Conservation (phyloP, 1,140 invertebrate genomes). For the Phymorhynchus buccinoides region DNA sequence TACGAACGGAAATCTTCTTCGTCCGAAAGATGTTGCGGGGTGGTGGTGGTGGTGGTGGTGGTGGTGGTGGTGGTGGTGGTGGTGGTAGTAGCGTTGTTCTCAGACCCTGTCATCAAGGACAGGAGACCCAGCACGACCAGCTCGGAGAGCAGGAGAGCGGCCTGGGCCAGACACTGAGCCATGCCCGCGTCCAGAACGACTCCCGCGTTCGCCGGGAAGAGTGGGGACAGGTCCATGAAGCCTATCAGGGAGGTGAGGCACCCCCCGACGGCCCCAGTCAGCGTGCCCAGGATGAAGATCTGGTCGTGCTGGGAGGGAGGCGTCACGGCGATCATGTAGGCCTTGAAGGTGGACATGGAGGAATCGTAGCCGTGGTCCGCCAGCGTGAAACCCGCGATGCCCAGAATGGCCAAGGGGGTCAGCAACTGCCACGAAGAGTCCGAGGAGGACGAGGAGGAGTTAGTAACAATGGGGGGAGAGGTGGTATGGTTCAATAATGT, state of each 20-base stretch:
- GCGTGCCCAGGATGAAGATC: slow-evolving; percentile 21
- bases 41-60: not conserved
- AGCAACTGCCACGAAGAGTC: no score
- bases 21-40: not conserved
- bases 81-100: not conserved
- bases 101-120: slow-evolving; percentile 8
- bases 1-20: no score
- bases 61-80: not conserved
- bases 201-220: not conserved
- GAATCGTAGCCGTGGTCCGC: slow-evolving; percentile 32
- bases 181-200: slow-evolving; percentile 19
- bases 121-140: not conserved
- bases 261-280: slow-evolving; percentile 21
- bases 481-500: no score
- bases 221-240: slow-evolving; percentile 3
- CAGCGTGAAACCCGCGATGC: slow-evolving; percentile 2
- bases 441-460: not conserved
- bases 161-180: slow-evolving; percentile 28
- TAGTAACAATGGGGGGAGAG: no score
- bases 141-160: not conserved
- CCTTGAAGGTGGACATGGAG: slow-evolving; percentile 26
- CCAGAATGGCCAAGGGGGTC: slow-evolving; percentile 17
- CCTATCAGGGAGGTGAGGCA: slow-evolving; percentile 32
- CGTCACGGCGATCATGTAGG: slow-evolving; percentile 27
- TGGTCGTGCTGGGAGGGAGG: slow-evolving; percentile 24